A percentile compares a stretch with the other conserved stretches of the same genome.
These are phyloP conservation scores for Carcinoscorpius rotundicauda DNA, from an alignment of 1,140 invertebrate genomes.

Conservation along the genomic window DNA sequence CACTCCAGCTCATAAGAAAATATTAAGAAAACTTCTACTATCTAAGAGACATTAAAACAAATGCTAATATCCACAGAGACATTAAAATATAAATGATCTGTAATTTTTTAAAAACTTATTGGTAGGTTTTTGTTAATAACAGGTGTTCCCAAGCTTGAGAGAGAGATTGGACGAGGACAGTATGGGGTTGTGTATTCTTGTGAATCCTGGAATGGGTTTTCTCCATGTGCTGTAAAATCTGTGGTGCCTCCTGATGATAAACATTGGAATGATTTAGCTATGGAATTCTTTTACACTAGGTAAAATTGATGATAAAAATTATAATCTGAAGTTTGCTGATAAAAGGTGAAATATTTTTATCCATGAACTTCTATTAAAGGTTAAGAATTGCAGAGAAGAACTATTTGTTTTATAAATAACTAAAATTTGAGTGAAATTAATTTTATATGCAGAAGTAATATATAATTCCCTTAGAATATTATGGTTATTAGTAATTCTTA, in stretches of 20 bases:
- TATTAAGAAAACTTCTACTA: too few relatives aligned
- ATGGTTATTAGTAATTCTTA: too few relatives aligned
- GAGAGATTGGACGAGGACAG: slow-evolving; percentile 75
- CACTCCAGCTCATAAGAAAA: too few relatives aligned
- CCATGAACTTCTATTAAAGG: too few relatives aligned
- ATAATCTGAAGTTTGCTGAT: too few relatives aligned
- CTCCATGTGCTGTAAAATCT: slow-evolving; percentile 70
- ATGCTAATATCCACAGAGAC: too few relatives aligned
- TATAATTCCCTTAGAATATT: too few relatives aligned
- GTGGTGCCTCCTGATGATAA: slow-evolving; percentile 77
- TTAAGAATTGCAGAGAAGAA: background rate
- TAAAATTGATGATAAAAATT: background rate
- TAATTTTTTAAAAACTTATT: too few relatives aligned
- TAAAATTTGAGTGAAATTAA: background rate
- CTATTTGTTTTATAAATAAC: background rate
- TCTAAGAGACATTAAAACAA: too few relatives aligned
- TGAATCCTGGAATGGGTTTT: slow-evolving; percentile 54
- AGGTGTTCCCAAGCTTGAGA: slow-evolving; percentile 32
- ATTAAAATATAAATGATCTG: too few relatives aligned
- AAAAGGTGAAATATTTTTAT: too few relatives aligned
- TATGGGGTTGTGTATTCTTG: slow-evolving; percentile 81
- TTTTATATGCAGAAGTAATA: too few relatives aligned
- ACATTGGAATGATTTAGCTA: slow-evolving; percentile 81
- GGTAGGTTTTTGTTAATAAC: background rate
- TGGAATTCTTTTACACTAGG: slow-evolving; percentile 80